Evolutionary conservation across 2,113 vertebrate species (phyloP), one percentile per base, ranked within the genome.

Genomic region (Centropristis striata): DNA sequence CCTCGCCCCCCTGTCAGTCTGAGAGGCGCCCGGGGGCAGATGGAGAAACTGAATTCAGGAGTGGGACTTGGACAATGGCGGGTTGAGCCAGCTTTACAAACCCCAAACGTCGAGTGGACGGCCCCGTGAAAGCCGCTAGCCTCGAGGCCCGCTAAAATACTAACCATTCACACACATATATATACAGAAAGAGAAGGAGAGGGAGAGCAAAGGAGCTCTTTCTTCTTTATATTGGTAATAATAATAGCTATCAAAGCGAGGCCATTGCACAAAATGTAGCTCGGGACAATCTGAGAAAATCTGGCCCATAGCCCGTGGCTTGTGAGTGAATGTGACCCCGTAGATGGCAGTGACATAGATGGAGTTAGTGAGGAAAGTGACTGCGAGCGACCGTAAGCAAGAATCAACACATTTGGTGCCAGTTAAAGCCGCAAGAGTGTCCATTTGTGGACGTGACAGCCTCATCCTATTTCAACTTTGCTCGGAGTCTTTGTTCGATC

Each of bases 11-110:
- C 78, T 61, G 82, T 86, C 84, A 85, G 84, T 74, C 81, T 78
- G 74, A 90, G 85, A 90, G 90, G 88, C 64, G 85, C 93, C 86
- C 21, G 57, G 87, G 86, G 90, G 80, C 86, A 89, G 85, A 88
- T 89, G 88, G 88, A 88, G 83, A 83, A 88, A 89, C 82, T 80
- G 81, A 91, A 93, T 93, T 92, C 83, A 88, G 85, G 60, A 86
- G 86, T 71, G 65, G 83, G 80, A 83, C 71, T 64, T 9, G 78
- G 85, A 93, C 93, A 94, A 93, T 92, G 91, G 90, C 63, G 7
- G 67, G 74, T 78, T 86, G 85, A 92, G 86, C 74, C 86, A 68
- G 85, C 90, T 90, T 88, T 92, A 92, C 83, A 93, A 90, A 86
- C 84, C 82, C 86, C 25, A 72, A 89, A 87, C 77, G 44, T 87